Evolutionary conservation across 1,140 invertebrate genomes (phyloP).

Genomic region (Diplogasteroides magnus): DNA sequence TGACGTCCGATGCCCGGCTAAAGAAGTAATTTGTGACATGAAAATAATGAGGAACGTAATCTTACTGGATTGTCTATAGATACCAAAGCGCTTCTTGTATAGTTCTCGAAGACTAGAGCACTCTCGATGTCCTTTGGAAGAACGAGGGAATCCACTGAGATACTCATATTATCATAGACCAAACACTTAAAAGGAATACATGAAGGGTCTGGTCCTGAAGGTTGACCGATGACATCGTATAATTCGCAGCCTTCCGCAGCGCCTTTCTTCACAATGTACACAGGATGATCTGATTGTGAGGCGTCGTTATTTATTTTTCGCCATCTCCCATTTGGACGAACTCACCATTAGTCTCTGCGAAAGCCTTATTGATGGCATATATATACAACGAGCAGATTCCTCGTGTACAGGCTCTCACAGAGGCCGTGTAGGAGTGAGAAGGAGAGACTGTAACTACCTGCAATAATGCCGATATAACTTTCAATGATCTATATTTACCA

Average conservation of each 20-base stretch:
- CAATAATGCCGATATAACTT: background rate
- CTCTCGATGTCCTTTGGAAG: background rate
- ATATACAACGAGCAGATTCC: background rate
- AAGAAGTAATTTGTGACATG: slow-evolving; percentile 6
- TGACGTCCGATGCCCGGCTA: background rate
- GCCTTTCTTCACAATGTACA: background rate
- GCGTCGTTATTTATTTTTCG: too few relatives aligned
- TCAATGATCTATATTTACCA: background rate
- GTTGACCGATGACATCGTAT: background rate
- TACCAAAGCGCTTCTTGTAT: background rate
- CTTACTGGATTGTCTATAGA: background rate
- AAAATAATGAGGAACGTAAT: background rate
- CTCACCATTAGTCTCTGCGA: background rate
- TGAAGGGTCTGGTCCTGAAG: background rate
- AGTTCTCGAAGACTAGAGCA: background rate
- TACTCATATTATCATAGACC: too few relatives aligned
- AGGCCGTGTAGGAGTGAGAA: background rate
- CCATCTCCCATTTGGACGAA: too few relatives aligned
- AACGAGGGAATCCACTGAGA: background rate
- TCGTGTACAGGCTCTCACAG: background rate
- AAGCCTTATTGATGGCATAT: background rate
- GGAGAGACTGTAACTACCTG: background rate
- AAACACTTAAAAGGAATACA: too few relatives aligned
- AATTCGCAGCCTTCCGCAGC: background rate
- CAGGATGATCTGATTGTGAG: background rate